Base-by-base conservation (phyloP, 1,140 invertebrate genomes). In the Hetaerina americana region DNA sequence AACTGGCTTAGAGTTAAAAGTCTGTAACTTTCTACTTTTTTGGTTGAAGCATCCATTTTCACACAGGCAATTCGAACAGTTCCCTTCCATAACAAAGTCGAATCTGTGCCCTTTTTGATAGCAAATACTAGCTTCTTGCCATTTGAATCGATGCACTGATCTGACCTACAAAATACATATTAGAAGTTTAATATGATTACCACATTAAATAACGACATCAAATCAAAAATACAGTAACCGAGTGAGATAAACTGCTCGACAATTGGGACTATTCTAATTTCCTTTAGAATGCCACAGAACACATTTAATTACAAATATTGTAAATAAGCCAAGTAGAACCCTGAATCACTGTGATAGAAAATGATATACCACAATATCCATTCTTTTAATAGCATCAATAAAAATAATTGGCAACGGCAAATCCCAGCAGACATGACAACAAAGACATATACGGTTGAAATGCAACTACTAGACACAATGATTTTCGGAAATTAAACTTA, bases 51-150 rank as follows among this genome's bases (percentile, higher is more conserved):
- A 77, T 87, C 81, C 25, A 85, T 82, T 82, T 88, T 89, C 18
- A 87, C 81, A 79, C 88, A 90, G 70, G 84, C 85, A 74, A 91
- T 87, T 76, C 84, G 82, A 0, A 90, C 84, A 2, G 86, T 89
- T 2, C 84, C 86, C 78, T 89, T 90, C 89, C 89, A 91, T 26
- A 90, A 80, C 1, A 89, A 75, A 15, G 84, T 84, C 8, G 82
- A 79, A 79, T 90, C 88, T 22, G 86, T 85, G 5, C 87, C 88
- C 74, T 84, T 83, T 76, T 88, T 87, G 0, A 90, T 82, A 68
- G 83, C 83, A 81, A 90, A 90, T 25, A 88, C 76, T n/a, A 90
- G 77, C 72, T 86, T 84, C 75, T 87, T 88, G 5, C 86, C 87
- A 78, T 84, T 81, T 5, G 78, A 77, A 76, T 88, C 86, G 73